A percentile compares a stretch with the other conserved stretches of the same genome.
phyloP scores from a whole-genome alignment of 2,797 vertebrate genomes.

The Xyrichtys novacula region DNA sequence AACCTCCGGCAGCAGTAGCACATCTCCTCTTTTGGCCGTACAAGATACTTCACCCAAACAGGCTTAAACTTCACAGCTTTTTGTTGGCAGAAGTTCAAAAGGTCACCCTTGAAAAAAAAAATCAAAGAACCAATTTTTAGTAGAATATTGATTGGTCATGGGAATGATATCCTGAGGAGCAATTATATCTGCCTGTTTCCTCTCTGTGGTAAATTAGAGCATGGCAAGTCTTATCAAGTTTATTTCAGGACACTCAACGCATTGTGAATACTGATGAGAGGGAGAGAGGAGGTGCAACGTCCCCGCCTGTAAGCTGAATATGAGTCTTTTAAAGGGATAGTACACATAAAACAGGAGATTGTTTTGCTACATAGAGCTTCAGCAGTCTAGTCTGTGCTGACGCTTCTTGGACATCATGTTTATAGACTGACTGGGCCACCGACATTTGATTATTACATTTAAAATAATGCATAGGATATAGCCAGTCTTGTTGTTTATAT shows the following conservation, averaged over 20 bases:
- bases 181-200: constrained; percentile 66
- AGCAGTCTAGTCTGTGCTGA: background rate
- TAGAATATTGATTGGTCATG: constrained; percentile 68
- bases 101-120: constrained; percentile 42
- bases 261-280: constrained; percentile 72
- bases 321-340: constrained; percentile 41
- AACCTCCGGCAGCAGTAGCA: background rate
- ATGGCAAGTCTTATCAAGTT: constrained; percentile 61
- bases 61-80: constrained; percentile 21
- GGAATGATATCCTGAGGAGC: constrained; percentile 56
- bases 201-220: constrained; percentile 64
- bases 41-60: constrained; percentile 19
- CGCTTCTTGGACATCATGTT: background rate
- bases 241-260: constrained; percentile 48
- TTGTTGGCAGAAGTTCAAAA: constrained; percentile 56
- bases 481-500: background rate
- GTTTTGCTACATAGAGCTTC: constrained; percentile 1
- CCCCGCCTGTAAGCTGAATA: constrained; percentile 27
- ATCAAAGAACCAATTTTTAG: constrained; percentile 43
- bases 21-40: background rate
- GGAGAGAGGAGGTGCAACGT: constrained; percentile 3
- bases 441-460: constrained; percentile 4
- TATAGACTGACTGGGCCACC: background rate
- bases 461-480: background rate
- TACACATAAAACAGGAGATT: constrained; percentile 16